phyloP scores from a whole-genome alignment of 2,113 vertebrate species.

The Chloroceryle aenea region DNA sequence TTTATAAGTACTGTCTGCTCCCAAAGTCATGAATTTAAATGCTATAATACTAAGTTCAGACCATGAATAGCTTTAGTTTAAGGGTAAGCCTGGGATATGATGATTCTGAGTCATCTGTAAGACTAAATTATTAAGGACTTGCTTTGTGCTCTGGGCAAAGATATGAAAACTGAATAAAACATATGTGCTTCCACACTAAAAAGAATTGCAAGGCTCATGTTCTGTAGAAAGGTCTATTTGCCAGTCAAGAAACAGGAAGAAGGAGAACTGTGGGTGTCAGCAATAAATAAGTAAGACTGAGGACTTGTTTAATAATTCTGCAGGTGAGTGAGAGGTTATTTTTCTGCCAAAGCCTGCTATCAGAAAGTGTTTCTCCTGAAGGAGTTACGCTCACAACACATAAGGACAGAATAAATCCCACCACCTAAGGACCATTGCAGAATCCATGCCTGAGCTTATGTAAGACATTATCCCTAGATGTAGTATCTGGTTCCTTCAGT shows the following conservation, averaged over 20 bases:
- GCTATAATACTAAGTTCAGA: constrained; percentile 61
- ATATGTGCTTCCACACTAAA: constrained; percentile 56
- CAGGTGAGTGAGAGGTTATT: constrained; percentile 16
- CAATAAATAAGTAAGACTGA: constrained; percentile 18
- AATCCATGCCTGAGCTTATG: background rate
- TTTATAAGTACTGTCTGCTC: constrained; percentile 60
- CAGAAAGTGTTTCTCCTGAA: background rate
- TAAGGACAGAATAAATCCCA: background rate
- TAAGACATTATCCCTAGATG: background rate
- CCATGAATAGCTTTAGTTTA: constrained; percentile 68
- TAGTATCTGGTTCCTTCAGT: background rate
- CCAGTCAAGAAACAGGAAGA: constrained; percentile 35
- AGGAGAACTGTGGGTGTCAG: constrained; percentile 16
- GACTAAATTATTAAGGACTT: constrained; percentile 73
- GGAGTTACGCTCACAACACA: background rate
- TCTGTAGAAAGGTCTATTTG: constrained; percentile 56
- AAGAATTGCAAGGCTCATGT: constrained; percentile 45
- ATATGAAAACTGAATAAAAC: constrained; percentile 74
- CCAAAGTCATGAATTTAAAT: constrained; percentile 69
- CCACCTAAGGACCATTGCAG: background rate
- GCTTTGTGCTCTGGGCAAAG: constrained; percentile 63
- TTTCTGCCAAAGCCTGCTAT: background rate
- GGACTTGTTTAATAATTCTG: constrained; percentile 14
- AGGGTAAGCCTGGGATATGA: constrained; percentile 61
- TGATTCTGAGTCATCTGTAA: constrained; percentile 72